Base-by-base conservation (phyloP, 2,113 vertebrate genomes). In the Phaethon lepturus region DNA sequence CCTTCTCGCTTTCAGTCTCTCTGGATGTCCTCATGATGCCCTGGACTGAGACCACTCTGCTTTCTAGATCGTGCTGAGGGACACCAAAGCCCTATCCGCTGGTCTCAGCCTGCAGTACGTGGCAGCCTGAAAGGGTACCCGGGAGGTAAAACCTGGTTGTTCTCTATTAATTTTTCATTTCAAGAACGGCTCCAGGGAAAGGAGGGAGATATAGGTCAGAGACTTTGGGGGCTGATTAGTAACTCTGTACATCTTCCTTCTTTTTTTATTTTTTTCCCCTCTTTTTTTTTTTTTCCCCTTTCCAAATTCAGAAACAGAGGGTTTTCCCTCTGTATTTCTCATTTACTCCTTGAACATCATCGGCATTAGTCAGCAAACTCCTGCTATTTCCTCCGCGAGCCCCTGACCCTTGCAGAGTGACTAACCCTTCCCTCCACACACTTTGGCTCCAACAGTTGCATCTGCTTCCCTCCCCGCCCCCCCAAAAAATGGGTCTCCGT, bases 131-230 rank as follows among this genome's bases (percentile, higher is more conserved):
- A 94, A 95, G 84, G 81, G 77, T 91, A 94, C 84, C 87, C 95
- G 88, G 74, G 93, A 90, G 95, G 95, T 93, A 93, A 91, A 96
- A 93, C 66, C 83, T 91, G 80, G 50, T 62, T 96, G 83, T 95
- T 96, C 87, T 79, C 93, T 90, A 97, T 96, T 97, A 97, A 97
- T 86, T 97, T 96, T 95, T 95, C 87, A 96, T 96, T 96, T 97
- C 81, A 93, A 72, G 38, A 91, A 93, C 90, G n/a, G 67, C 94
- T 95, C 89, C 74, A 79, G 93, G 89, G 94, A 95, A 95, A 93
- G 50, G 53, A 94, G 26, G 86, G 83, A 96, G 97, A 96, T 97
- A 94, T 95, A 95, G 94, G 93, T 95, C 95, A 96, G 91, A 97
- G 89, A 91, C 31, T 95, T 94, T 53, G 73, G 84, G 84, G 94